Percentiles rank a stretch among this genome's conserved stretches.
Evolutionary conservation across 1,140 invertebrate species (phyloP).

Genomic region (Ostrea edulis): DNA sequence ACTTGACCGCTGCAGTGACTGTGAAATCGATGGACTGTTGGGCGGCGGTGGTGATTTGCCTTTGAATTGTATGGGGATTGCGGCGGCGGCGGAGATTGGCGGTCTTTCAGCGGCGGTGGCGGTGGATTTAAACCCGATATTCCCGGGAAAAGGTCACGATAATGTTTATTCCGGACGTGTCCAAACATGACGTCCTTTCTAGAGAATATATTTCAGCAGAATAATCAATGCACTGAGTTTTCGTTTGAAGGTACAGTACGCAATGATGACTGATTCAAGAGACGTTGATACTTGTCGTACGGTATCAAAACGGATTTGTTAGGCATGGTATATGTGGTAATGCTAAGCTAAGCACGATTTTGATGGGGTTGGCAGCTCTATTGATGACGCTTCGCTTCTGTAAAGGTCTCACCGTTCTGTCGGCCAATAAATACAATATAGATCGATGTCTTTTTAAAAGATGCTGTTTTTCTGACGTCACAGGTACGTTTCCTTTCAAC

Average conservation of each 20-base stretch:
- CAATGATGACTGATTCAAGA: not conserved
- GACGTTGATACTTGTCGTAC: slow-evolving; percentile 39
- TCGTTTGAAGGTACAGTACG: too few relatives aligned
- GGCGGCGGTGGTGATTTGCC: not conserved
- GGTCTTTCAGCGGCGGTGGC: too few relatives aligned
- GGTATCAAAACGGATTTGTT: slow-evolving; percentile 35
- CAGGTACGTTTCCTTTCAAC: slow-evolving; percentile 37
- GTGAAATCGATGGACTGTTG: not conserved
- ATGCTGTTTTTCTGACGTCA: not conserved
- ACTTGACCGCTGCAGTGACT: not conserved
- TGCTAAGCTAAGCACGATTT: not conserved
- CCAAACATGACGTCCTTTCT: slow-evolving; percentile 23
- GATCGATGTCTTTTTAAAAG: slow-evolving; percentile 22
- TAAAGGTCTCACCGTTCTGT: not conserved
- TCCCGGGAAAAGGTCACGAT: not conserved
- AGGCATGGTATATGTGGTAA: slow-evolving; percentile 21
- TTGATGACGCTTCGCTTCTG: slow-evolving; percentile 12
- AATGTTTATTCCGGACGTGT: slow-evolving; percentile 18
- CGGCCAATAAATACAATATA: not conserved
- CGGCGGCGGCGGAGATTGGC: not conserved
- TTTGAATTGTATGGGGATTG: not conserved
- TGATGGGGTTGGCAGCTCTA: slow-evolving; percentile 17
- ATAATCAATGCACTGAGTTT: too few relatives aligned
- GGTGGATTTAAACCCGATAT: too few relatives aligned
- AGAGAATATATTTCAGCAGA: not conserved